Conservation (phyloP, 2,888 invertebrate genomes). For the Pristionchus arcanus region DNA sequence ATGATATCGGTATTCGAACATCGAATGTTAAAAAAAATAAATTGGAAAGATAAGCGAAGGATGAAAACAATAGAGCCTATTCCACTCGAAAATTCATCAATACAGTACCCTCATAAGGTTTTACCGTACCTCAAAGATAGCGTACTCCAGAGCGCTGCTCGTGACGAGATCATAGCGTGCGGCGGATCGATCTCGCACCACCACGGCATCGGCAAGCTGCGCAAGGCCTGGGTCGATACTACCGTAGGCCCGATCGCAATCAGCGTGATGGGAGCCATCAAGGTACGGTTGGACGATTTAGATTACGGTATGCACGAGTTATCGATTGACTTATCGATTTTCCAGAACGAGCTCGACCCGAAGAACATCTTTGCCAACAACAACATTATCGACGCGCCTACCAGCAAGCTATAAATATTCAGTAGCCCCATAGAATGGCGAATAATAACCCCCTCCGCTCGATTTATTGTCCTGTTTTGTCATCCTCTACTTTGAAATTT, state of each 20-base stretch:
- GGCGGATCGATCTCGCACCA: slow-evolving; percentile 96
- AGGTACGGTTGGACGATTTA: slow-evolving; percentile 79
- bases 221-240: slow-evolving; percentile 90
- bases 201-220: slow-evolving; percentile 88
- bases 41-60: too few species aligned
- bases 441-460: slow-evolving; percentile 2
- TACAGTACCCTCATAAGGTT: too few species aligned
- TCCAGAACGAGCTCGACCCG: slow-evolving; percentile 88
- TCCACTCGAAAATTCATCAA: not conserved
- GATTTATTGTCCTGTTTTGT: not conserved
- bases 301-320: not conserved
- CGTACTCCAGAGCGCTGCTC: slow-evolving; percentile 84
- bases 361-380: slow-evolving; percentile 93
- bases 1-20: too few species aligned
- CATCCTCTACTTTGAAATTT: not conserved
- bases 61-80: too few species aligned
- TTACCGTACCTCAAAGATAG: too few species aligned
- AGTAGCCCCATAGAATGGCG: not conserved
- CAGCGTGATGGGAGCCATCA: slow-evolving; percentile 88
- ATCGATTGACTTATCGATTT: not conserved
- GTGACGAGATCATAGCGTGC: slow-evolving; percentile 92
- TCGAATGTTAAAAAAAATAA: too few species aligned
- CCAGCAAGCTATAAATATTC: slow-evolving; percentile 48
- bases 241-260: slow-evolving; percentile 91
- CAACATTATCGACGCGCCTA: slow-evolving; percentile 85